These are phyloP conservation scores for Brachypodius melanocephalos DNA, from an alignment of 2,113 vertebrate species.

Conservation along the genomic window DNA sequence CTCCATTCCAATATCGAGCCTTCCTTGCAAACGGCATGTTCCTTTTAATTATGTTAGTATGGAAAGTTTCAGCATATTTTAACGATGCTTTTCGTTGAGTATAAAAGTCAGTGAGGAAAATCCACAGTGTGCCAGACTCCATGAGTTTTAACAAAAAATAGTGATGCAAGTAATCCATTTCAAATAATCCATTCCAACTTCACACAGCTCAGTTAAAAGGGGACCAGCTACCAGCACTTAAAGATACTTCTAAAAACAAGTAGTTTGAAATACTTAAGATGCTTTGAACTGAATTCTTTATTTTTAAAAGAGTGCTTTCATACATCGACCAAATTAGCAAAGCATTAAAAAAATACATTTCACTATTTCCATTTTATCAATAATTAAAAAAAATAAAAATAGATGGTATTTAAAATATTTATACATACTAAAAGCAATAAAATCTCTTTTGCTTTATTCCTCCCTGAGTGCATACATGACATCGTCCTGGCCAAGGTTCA, in stretches of 20 bases:
- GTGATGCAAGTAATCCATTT: background rate
- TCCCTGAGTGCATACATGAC: slow-evolving; percentile 86
- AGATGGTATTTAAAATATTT: background rate
- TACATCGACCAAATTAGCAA: background rate
- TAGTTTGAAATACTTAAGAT: background rate
- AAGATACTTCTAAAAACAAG: background rate
- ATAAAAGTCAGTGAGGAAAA: background rate
- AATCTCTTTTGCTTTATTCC: slow-evolving; percentile 55
- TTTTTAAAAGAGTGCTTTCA: background rate
- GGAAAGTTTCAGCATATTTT: background rate
- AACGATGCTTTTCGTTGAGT: background rate
- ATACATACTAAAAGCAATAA: background rate
- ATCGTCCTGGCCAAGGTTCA: slow-evolving; percentile 91
- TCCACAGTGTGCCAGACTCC: background rate
- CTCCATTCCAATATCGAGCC: too few relatives aligned
- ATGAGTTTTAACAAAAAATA: background rate
- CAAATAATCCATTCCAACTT: background rate
- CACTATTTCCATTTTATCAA: background rate
- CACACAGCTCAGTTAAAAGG: background rate
- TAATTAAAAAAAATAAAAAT: background rate
- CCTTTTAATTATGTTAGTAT: background rate
- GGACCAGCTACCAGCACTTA: background rate
- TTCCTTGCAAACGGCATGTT: background rate
- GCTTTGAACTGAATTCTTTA: background rate
- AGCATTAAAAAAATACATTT: background rate